Percentiles rank a stretch among this genome's conserved stretches.
These are phyloP conservation scores for Dasyurus viverrinus DNA, from an alignment of 2,113 vertebrate species.

Conservation along the genomic window DNA sequence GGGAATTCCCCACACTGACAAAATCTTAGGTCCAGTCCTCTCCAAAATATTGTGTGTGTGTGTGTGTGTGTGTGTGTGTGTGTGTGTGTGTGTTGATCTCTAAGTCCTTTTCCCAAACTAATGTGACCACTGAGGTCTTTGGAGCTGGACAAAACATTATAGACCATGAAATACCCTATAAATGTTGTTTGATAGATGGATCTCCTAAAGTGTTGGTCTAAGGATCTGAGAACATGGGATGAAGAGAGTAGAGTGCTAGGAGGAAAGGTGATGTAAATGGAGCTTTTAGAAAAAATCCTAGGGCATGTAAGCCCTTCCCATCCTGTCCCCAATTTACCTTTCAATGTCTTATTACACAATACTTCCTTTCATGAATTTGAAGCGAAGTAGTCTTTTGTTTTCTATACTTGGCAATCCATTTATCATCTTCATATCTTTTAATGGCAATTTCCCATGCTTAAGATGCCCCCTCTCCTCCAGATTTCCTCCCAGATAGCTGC, in stretches of 20 bases:
- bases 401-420: background rate
- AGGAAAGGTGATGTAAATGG: background rate
- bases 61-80: background rate
- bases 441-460: background rate
- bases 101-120: no score
- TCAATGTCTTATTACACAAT: background rate
- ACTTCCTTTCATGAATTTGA: background rate
- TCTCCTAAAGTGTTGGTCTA: background rate
- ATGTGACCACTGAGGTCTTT: background rate
- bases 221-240: background rate
- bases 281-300: background rate
- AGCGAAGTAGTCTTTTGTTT: background rate
- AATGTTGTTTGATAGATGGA: background rate
- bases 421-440: background rate
- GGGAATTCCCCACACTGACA: background rate
- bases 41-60: background rate
- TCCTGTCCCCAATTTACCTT: background rate
- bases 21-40: background rate
- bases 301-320: background rate
- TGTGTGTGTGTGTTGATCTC: no score
- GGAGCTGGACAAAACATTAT: background rate
- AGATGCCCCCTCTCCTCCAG: background rate
- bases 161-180: background rate
- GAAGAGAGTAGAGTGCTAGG: background rate
- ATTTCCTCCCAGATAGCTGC: background rate